These are phyloP conservation scores for Atractosteus spatula DNA, from an alignment of 2,113 vertebrate species.

Conservation along the genomic window DNA sequence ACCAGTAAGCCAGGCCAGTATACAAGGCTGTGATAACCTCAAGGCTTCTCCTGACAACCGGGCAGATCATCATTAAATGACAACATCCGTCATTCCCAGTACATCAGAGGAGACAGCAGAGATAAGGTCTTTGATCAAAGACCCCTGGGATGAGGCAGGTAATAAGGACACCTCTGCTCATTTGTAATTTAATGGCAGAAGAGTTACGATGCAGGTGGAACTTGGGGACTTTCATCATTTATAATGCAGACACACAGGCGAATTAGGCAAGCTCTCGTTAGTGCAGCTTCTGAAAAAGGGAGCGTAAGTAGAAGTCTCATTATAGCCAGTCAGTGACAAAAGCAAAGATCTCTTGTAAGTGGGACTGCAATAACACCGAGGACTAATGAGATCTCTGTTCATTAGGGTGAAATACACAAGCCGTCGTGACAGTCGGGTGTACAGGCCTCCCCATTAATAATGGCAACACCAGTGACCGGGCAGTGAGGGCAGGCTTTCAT, in stretches of 20 bases:
- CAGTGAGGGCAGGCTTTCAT: neutral
- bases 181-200: no score
- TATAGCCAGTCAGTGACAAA: neutral
- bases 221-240: no score
- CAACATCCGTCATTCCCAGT: neutral
- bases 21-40: no score
- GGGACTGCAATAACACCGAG: neutral
- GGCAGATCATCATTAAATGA: neutral
- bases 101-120: neutral
- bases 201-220: no score
- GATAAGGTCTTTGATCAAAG: neutral
- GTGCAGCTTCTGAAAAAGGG: neutral
- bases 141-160: conserved; percentile 7
- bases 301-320: neutral
- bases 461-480: neutral
- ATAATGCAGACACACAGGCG: neutral
- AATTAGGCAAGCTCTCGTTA: neutral
- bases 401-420: neutral
- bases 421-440: neutral
- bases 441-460: neutral
- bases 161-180: neutral
- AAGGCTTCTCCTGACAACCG: no score
- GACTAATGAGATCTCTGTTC: neutral
- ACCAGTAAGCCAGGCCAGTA: no score
- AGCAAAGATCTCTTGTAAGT: neutral